Percentiles rank a stretch among this genome's conserved stretches.
phyloP scores from a whole-genome alignment of 2,888 invertebrate genomes.

The Aleiodes testaceus region DNA sequence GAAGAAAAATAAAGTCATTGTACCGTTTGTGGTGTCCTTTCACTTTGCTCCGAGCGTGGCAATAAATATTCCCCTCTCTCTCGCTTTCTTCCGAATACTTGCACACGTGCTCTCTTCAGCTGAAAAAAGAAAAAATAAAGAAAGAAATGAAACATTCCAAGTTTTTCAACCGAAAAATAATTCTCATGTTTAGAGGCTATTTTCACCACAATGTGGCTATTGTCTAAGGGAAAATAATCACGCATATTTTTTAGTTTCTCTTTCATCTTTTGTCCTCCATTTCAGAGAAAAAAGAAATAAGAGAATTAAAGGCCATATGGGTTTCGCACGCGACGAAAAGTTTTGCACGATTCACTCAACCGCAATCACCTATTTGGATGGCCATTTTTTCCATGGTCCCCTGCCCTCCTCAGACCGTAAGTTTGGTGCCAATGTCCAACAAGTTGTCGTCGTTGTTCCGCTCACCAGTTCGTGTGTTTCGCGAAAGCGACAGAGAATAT shows the following conservation, averaged over 20 bases:
- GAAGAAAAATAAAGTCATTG: constrained; percentile 44
- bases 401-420: constrained; percentile 10
- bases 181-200: background rate
- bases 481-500: constrained; percentile 38
- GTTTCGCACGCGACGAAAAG: constrained; percentile 39
- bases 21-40: constrained; percentile 48
- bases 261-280: background rate
- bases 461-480: constrained; percentile 34
- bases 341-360: constrained; percentile 37
- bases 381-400: background rate
- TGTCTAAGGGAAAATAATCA: constrained; percentile 15
- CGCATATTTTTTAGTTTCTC: background rate
- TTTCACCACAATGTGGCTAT: no score
- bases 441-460: constrained; percentile 54
- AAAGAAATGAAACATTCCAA: background rate
- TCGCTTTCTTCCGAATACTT: constrained; percentile 36
- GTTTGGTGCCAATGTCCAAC: constrained; percentile 55
- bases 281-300: background rate
- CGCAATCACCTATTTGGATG: constrained; percentile 36
- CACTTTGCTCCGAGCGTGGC: constrained; percentile 49
- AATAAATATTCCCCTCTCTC: constrained; percentile 51
- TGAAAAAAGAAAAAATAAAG: background rate
- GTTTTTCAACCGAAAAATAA: constrained; percentile 5
- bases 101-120: constrained; percentile 30
- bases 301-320: constrained; percentile 23